These are phyloP conservation scores for Brachionus paranguensis DNA, from an alignment of 1,140 invertebrate species.

Conservation along the genomic window DNA sequence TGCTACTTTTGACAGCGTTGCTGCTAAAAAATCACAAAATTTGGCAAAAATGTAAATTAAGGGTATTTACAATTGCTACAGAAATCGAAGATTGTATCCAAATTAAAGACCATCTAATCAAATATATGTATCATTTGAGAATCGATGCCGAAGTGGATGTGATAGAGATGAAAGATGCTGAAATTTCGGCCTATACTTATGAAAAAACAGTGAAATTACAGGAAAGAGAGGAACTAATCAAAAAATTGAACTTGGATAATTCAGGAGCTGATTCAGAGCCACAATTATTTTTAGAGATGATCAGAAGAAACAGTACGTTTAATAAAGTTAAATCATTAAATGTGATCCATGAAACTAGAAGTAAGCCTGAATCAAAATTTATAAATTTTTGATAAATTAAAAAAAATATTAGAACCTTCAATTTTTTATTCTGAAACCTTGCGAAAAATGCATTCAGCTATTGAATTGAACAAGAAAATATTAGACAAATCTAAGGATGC, in stretches of 20 bases:
- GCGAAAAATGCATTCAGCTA: slow-evolving; percentile 95
- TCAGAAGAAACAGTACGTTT: background rate
- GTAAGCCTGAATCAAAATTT: background rate
- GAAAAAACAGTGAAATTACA: slow-evolving; percentile 98
- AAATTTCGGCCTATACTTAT: slow-evolving; percentile 97
- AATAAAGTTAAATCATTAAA: slow-evolving; percentile 18
- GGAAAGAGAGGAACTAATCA: slow-evolving; percentile 91
- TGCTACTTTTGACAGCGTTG: slow-evolving; percentile 94
- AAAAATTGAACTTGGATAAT: slow-evolving; percentile 63
- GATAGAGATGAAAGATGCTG: slow-evolving; percentile 92
- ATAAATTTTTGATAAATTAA: background rate
- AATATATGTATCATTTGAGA: slow-evolving; percentile 91
- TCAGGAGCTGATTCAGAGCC: background rate
- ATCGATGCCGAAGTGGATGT: slow-evolving; percentile 97
- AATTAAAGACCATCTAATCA: slow-evolving; percentile 98
- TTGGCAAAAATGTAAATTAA: slow-evolving; percentile 95
- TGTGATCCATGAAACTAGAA: background rate
- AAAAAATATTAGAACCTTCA: background rate
- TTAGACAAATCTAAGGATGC: slow-evolving; percentile 90
- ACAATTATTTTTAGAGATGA: background rate
- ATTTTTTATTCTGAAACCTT: slow-evolving; percentile 75
- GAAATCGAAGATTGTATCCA: slow-evolving; percentile 98
- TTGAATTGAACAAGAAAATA: slow-evolving; percentile 96
- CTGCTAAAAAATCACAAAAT: slow-evolving; percentile 81
- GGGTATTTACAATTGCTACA: slow-evolving; percentile 97